Conservation (phyloP, 2,113 vertebrate genomes). For the Thermophis baileyi region DNA sequence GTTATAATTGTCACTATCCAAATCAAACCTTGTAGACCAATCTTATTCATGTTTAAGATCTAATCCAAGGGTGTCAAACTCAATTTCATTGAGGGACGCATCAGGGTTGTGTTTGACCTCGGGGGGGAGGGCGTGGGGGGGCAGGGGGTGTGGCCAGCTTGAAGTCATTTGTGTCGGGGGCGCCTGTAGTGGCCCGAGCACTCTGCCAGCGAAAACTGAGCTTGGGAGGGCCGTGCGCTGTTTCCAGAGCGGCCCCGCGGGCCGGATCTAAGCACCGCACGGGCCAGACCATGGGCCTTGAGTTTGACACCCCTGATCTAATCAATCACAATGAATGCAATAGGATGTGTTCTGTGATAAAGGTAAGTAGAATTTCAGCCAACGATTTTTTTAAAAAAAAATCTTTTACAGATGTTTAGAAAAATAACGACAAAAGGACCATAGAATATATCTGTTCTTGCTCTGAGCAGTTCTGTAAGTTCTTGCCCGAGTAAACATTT, state of each 20-base stretch:
- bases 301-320: not conserved
- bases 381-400: not conserved
- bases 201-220: too few species aligned
- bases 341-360: not conserved
- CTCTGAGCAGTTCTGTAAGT: conserved; percentile 19
- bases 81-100: too few species aligned
- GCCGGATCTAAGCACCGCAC: too few species aligned
- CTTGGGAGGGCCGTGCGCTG: too few species aligned
- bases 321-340: not conserved
- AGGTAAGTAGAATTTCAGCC: not conserved
- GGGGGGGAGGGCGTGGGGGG: too few species aligned
- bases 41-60: not conserved
- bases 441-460: conserved; percentile 6
- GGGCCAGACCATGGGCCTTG: too few species aligned
- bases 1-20: not conserved
- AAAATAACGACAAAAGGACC: not conserved
- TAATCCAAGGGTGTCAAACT: not conserved
- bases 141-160: too few species aligned
- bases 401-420: not conserved
- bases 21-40: not conserved
- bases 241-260: too few species aligned
- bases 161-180: too few species aligned
- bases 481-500: conserved; percentile 20
- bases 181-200: too few species aligned
- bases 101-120: too few species aligned